phyloP scores from a whole-genome alignment of 1,140 invertebrate species.

The Brachionus calyciflorus region DNA sequence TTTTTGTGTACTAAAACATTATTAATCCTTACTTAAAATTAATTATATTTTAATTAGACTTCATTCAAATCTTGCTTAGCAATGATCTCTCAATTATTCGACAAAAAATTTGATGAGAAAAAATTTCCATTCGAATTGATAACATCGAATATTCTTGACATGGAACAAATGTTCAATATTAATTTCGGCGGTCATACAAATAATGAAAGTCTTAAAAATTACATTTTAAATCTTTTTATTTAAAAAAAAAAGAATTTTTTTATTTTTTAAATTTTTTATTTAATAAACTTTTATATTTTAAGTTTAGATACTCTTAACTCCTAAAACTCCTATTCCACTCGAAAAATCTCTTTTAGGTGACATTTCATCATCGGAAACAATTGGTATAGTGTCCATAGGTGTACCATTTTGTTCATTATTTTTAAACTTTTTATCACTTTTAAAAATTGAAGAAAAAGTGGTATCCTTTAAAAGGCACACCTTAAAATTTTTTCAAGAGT shows the following conservation, averaged over 20 bases:
- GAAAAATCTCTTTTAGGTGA: not conserved
- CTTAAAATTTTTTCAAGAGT: no score
- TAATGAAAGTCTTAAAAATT: constrained; percentile 45
- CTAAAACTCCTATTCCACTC: not conserved
- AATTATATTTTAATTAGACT: not conserved
- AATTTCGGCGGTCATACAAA: constrained; percentile 15
- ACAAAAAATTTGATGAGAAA: constrained; percentile 34
- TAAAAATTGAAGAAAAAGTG: no score
- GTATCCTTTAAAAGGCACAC: no score
- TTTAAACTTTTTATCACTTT: not conserved
- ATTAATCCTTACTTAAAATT: not conserved
- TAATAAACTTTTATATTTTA: not conserved
- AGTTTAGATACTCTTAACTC: not conserved
- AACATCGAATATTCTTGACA: constrained; percentile 12
- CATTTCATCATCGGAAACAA: constrained; percentile 1
- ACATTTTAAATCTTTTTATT: constrained; percentile 44
- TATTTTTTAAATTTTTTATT: not conserved
- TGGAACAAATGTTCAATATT: constrained; percentile 39
- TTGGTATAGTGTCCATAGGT: not conserved
- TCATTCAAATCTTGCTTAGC: not conserved
- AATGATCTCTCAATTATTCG: not conserved
- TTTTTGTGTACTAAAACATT: not conserved
- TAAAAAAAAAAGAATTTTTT: not conserved
- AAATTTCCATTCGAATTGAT: constrained; percentile 15
- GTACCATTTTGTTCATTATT: not conserved